Base-by-base conservation (phyloP, 2,888 invertebrate species). In the Parapristionchus giblindavisi region DNA sequence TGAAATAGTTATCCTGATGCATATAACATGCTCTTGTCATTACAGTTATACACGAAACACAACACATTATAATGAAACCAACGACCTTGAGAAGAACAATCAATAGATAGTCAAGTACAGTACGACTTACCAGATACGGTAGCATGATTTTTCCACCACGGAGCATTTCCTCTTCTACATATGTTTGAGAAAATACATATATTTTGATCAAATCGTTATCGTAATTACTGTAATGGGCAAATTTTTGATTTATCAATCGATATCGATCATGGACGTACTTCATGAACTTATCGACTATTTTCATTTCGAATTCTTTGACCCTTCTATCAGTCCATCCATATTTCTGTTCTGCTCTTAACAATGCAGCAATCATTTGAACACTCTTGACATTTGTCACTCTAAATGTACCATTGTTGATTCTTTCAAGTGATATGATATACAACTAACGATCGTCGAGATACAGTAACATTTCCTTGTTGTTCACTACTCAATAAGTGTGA, bases 131-230 rank as follows among this genome's bases (percentile, higher is more conserved):
- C n/a, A 80, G 71, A 34, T 79, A 80, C 2, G 81, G 80, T 8
- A 81, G 75, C 79, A 81, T 79, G 36, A 78, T 80, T 52, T 61
- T 63, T 6, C 78, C 79, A 24, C 81, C 81, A 51, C 86, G 77
- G 52, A 86, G 85, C 86, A 86, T 86, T 76, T 86, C 86, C 60
- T 86, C 84, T 66, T 86, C 86, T 1, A 86, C 82, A 71, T 82
- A 85, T 11, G 85, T 81, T 48, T 83, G 83, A 5, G 84, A 83
- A 48, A 84, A 79, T 29, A 82, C 80, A 70, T 81, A 85, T 52
- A 84, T 73, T 38, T 81, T 77, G 21, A 86, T 73, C 1, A 78
- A 77, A 29, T 85, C 76, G 24, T 79, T 79, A 51, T 82, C 78
- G 79, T 84, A 84, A 8, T 80, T 43, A 56, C 83, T 83, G 75